These are phyloP conservation scores for Synergus laeviventris DNA, from an alignment of 2,888 invertebrate species.

Conservation along the genomic window DNA sequence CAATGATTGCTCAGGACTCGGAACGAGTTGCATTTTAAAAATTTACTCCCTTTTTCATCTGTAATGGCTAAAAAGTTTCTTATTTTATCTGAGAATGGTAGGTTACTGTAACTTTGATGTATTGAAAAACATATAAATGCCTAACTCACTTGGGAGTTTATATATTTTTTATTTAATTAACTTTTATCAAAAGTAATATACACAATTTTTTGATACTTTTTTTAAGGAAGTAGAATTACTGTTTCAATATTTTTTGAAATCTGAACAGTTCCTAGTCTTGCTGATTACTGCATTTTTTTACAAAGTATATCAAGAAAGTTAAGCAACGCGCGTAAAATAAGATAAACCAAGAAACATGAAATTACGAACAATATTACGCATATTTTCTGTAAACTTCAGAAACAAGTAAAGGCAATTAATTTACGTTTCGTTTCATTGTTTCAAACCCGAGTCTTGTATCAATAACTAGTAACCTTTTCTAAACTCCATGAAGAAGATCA, in stretches of 20 bases:
- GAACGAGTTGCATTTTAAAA: too few species aligned
- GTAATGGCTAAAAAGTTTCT: not conserved
- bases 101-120: too few species aligned
- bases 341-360: conserved; percentile 34
- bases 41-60: not conserved
- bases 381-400: conserved; percentile 19
- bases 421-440: conserved; percentile 5
- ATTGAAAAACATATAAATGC: too few species aligned
- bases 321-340: conserved; percentile 33
- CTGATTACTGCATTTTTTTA: not conserved
- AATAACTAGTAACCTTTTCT: not conserved
- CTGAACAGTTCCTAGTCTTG: too few species aligned
- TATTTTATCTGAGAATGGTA: too few species aligned
- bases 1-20: not conserved
- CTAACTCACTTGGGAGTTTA: too few species aligned
- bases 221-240: too few species aligned
- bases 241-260: too few species aligned
- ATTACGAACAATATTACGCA: conserved; percentile 31
- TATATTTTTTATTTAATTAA: too few species aligned
- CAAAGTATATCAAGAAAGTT: conserved; percentile 11
- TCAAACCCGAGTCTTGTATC: not conserved
- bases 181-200: too few species aligned
- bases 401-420: not conserved
- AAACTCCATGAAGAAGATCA: conserved; percentile 12
- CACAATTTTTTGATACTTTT: too few species aligned